These are phyloP conservation scores for Drosophila picticornis DNA, from an alignment of 2,888 invertebrate genomes.

Conservation along the genomic window DNA sequence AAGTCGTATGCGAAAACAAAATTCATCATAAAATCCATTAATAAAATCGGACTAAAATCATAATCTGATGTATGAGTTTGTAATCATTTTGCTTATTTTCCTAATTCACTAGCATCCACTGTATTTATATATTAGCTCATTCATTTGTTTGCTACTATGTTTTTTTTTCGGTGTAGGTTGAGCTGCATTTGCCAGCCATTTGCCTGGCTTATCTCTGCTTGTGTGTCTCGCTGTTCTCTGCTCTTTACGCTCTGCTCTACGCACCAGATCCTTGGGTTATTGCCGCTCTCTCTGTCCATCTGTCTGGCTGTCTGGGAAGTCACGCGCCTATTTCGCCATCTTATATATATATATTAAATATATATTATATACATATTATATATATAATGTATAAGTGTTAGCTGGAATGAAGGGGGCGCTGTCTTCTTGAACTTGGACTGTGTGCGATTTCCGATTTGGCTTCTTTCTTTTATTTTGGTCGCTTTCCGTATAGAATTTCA, in stretches of 20 bases:
- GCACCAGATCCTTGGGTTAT: slow-evolving; percentile 30
- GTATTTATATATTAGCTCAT: not conserved
- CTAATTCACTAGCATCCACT: not conserved
- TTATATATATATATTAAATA: not conserved
- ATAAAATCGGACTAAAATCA: not conserved
- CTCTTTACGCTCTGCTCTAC: no score
- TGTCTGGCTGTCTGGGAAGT: slow-evolving; percentile 52
- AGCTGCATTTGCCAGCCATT: slow-evolving; percentile 36
- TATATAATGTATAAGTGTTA: slow-evolving; percentile 20
- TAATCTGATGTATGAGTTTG: not conserved
- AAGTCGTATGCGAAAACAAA: not conserved
- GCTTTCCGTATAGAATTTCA: slow-evolving; percentile 52
- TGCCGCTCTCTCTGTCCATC: slow-evolving; percentile 15
- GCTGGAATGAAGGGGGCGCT: slow-evolving; percentile 13
- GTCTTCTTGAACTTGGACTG: slow-evolving; percentile 44
- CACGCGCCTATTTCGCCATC: slow-evolving; percentile 54
- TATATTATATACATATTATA: not conserved
- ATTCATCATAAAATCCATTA: not conserved
- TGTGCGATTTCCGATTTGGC: slow-evolving; percentile 11
- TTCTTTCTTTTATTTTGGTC: slow-evolving; percentile 7
- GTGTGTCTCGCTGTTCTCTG: not conserved
- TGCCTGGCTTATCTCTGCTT: slow-evolving; percentile 6
- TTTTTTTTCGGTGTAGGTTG: not conserved
- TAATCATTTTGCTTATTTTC: not conserved
- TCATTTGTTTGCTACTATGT: slow-evolving; percentile 26